A percentile compares a stretch with the other conserved stretches of the same genome.
These are phyloP conservation scores for Leptoclinus maculatus DNA, from an alignment of 2,797 vertebrate species.

Conservation along the genomic window DNA sequence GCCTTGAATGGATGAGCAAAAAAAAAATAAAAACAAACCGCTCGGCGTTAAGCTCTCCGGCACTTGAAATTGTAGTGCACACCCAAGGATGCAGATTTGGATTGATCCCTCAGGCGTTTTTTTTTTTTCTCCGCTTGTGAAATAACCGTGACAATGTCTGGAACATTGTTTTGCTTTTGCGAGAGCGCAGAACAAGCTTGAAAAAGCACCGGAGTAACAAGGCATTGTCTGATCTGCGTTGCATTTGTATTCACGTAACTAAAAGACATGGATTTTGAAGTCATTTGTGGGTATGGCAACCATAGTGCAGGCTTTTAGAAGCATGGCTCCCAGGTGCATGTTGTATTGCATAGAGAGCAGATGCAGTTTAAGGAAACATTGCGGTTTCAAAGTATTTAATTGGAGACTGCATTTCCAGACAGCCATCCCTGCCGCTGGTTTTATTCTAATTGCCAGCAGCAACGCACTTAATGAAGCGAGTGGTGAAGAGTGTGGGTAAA, in stretches of 20 bases:
- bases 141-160: conserved; percentile 49
- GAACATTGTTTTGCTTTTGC: conserved; percentile 61
- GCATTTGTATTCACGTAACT: conserved; percentile 54
- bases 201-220: conserved; percentile 56
- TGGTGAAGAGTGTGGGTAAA: conserved; percentile 78
- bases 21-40: background rate
- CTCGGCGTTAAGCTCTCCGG: background rate
- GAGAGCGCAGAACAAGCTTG: conserved; percentile 38
- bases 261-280: conserved; percentile 62
- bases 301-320: conserved; percentile 57
- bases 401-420: conserved; percentile 85
- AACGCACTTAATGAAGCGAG: conserved; percentile 86
- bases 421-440: conserved; percentile 83
- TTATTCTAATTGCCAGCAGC: conserved; percentile 87
- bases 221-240: conserved; percentile 49
- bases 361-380: conserved; percentile 76
- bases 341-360: conserved; percentile 77
- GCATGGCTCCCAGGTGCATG: conserved; percentile 73
- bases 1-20: conserved; percentile 31
- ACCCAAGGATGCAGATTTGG: conserved; percentile 41
- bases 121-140: conserved; percentile 33
- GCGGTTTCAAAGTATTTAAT: conserved; percentile 86
- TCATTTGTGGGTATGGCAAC: conserved; percentile 56
- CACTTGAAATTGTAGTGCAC: conserved; percentile 28
- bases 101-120: conserved; percentile 45